phyloP scores from a whole-genome alignment of 2,113 vertebrate species.

The Thryonomys swinderianus region DNA sequence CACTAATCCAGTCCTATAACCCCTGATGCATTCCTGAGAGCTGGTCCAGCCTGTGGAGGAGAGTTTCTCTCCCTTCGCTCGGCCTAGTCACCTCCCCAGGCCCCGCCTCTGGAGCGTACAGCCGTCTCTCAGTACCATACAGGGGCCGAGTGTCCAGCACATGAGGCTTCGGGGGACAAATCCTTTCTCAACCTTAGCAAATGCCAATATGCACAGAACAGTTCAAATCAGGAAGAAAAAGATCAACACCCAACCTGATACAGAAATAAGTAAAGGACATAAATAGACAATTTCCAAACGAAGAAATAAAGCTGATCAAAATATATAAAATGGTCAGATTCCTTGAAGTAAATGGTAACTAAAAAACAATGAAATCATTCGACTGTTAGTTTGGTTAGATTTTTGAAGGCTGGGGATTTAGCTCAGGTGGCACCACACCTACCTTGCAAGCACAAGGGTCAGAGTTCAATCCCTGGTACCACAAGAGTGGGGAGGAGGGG shows the following conservation, averaged over 20 bases:
- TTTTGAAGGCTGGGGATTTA: too few relatives aligned
- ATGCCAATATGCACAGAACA: not conserved
- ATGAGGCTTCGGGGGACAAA: not conserved
- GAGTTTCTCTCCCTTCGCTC: too few relatives aligned
- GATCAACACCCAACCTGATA: not conserved
- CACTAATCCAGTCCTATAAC: not conserved
- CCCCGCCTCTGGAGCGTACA: too few relatives aligned
- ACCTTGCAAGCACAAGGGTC: too few relatives aligned
- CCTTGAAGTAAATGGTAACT: not conserved
- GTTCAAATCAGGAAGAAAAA: not conserved
- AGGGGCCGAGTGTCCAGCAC: not conserved
- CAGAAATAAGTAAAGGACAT: not conserved
- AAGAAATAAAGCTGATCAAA: not conserved
- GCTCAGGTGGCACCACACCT: too few relatives aligned
- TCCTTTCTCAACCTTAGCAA: not conserved
- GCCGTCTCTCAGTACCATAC: not conserved
- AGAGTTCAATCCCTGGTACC: too few relatives aligned
- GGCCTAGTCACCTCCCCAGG: not conserved
- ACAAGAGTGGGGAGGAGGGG: not conserved
- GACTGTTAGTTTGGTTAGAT: too few relatives aligned
- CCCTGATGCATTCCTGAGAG: not conserved
- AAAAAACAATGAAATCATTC: not conserved
- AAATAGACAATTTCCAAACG: not conserved
- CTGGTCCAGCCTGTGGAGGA: not conserved
- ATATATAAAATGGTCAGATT: not conserved